Base-by-base conservation (phyloP, 1,140 invertebrate species). In the Trissolcus basalis region DNA sequence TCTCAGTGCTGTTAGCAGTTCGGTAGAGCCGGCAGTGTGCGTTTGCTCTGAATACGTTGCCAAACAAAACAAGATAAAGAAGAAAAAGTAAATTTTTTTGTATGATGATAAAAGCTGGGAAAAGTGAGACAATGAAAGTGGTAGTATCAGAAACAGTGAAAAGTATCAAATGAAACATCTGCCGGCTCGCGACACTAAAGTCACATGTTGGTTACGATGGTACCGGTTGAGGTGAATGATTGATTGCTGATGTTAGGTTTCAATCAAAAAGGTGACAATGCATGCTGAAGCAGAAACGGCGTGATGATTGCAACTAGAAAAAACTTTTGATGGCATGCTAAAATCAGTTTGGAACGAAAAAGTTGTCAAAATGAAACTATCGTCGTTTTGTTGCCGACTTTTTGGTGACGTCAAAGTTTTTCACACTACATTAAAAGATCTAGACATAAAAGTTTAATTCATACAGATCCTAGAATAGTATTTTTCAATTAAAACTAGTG, bases 1-100 rank as follows among this genome's bases (percentile, higher is more conserved):
- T 87, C 87, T 87, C 86, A 85, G 86, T 88, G 86, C 84, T 87
- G 87, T 88, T 83, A 87, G 86, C 86, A 81, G 77, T 87, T 88
- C 82, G 87, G 87, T 87, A 87, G 82, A 86, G 85, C 81, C 81
- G 86, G 86, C 83, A 88, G 85, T 85, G 84, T 86, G 85, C 86
- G 87, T 81, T 88, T 87, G 86, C 84, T 87, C 87, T 87, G 84
- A 88, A 86, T 87, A 87, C 77, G 84, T 87, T 82, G 83, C 84
- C 82, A 87, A 85, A 84, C 82, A 82, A 85, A 85, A 84, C 78
- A 84, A 82, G 80, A 84, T 84, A 80, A 84, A 86, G 73, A 83
- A 86, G 79, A 84, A 74, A 85, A 85, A 82, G 82, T 86, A 83
- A 85, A 85, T 85, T 77, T 83, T 77, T 84, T 81, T 80, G 81